Evolutionary conservation across 2,797 vertebrate genomes (phyloP), one percentile per base, ranked within the genome.

Genomic region (Anabas testudineus): DNA sequence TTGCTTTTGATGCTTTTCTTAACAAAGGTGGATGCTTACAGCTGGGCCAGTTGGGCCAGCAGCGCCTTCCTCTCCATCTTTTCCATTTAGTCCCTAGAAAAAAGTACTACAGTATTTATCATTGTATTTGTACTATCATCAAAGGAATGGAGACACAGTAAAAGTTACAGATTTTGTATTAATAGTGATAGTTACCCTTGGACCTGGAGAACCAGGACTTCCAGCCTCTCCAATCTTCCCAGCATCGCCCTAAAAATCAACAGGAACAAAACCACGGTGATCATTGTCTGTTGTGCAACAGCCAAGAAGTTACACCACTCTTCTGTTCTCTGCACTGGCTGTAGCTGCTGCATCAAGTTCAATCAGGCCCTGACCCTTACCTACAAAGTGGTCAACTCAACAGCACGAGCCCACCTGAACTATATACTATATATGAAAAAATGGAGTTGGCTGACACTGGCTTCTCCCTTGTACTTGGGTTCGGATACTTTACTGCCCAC

Each of bases 61-160:
- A 37, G 97, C 93, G 0, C 98, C 98, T 71, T 95, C 94, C 92
- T 99, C 98, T 61, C 98, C 98, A 13, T 99, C 96, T 95, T 99
- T 99, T 59, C 98, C 98, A 85, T 97, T 96, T 18, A 90, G 76
- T 75, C 98, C 98, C 98, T 99, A 83, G 30, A 55, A 47, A 26
- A 84, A 0, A 58, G 16, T 51, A 18, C 7, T n/a, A 10, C 15
- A 47, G 5, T 1, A 6, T 37, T 18, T 8, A 13, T 73, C 1
- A 43, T 32, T 22, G 30, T 36, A 5, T 69, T 26, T 57, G 16
- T 10, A 2, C n/a, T 9, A 61, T 16, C 19, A 45, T 45, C 1
- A 28, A 26, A 8, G 26, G n/a, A 18, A 7, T 26, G 2, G 19
- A 66, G 18, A 7, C 19, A 15, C 36, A 30, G 5, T 15, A 10